Evolutionary conservation across 2,797 vertebrate genomes (phyloP), one percentile per base, ranked within the genome.

Genomic region (Acipenser transmontanus): DNA sequence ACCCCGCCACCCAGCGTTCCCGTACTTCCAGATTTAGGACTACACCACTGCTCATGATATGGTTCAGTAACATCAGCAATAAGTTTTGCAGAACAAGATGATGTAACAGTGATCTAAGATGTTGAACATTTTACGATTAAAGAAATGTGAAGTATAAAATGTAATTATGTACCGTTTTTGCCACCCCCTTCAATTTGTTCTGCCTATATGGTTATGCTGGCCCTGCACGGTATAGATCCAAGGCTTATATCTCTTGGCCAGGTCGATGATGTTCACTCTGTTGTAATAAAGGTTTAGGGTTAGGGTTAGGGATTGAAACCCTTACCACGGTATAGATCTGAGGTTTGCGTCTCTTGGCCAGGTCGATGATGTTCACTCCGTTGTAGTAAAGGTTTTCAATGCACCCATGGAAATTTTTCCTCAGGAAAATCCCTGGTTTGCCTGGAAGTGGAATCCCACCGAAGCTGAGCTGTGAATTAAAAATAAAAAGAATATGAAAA

Each of bases 351-450:
- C 97, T 87, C 80, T 98, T 98, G 10, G 95, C 97, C 72, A 99
- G 85, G 81, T 99, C 97, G 66, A 98, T 95, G 76, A 99, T 85
- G 71, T 98, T 98, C 72, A 96, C 92, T 61, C 94, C 95, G 0
- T 98, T 99, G 84, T 98, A 99, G 81, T 98, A 97, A 61, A 99
- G 94, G 74, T 99, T 98, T 79, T 99, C 97, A 64, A 99, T 87
- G 79, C 97, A 99, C 59, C 97, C 97, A 0, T 94, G 92, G 82
- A 99, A 99, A 78, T 98, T 98, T 81, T 94, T 95, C 84, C 93
- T 91, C 77, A 97, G 78, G 80, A 98, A 98, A 0, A 95, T 97
- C 64, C 96, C 97, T 7, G 96, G 95, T 72, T 99, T 99, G 11
- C 97, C 96, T 0, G 96, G 95, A 9, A 98, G 91, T 7, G 96